Conservation (phyloP, 2,113 vertebrate species). For the Callipepla squamata region DNA sequence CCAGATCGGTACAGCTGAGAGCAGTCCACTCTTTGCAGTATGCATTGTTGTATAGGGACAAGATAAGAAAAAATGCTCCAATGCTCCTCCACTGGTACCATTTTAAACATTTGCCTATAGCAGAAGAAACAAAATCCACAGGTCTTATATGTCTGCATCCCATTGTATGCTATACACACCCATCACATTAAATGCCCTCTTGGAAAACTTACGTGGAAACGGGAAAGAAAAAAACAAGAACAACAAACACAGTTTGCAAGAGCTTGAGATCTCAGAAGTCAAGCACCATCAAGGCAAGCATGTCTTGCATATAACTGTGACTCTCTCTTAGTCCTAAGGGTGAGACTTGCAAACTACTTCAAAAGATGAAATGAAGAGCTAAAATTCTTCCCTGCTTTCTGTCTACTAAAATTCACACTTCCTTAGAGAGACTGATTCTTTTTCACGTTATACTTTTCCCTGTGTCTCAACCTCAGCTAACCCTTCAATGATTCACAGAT, state of each 20-base stretch:
- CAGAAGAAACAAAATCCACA: background rate
- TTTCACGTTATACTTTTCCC: background rate
- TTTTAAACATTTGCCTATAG: background rate
- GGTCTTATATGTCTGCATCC: background rate
- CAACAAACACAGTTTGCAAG: background rate
- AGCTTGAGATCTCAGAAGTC: background rate
- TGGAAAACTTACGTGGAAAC: background rate
- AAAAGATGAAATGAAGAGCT: background rate
- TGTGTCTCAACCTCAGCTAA: background rate
- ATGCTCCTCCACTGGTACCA: background rate
- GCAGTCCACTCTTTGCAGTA: background rate
- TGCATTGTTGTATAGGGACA: fast-evolving
- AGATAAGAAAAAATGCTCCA: background rate
- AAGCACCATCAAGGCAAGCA: background rate
- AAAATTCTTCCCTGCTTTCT: background rate
- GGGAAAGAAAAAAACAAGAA: background rate
- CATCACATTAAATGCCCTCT: background rate
- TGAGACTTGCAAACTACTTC: background rate
- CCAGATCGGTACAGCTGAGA: background rate
- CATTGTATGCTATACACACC: background rate
- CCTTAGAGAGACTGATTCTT: background rate
- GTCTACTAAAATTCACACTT: background rate
- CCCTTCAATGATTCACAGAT: constrained; percentile 43
- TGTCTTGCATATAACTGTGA: background rate
- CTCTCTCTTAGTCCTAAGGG: background rate